Evolutionary conservation across 1,140 invertebrate species (phyloP), one percentile per base, ranked within the genome.

Genomic region (Scaptomyza pallida): DNA sequence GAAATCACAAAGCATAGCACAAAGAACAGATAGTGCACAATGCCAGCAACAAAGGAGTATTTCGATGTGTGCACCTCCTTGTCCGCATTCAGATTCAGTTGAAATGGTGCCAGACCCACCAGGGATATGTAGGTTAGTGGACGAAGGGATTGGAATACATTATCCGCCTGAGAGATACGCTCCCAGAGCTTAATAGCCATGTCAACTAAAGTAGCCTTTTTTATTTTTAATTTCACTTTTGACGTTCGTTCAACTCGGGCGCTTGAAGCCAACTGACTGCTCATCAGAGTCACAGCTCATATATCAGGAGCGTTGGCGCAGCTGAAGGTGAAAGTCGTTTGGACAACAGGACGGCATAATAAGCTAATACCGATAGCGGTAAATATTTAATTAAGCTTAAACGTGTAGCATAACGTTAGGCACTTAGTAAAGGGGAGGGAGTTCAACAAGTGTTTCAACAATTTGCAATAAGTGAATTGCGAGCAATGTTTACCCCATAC

Each of bases 321-420:
- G 52, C 56, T 45, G 40, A 44, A n/a, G 2, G n/a, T 40, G 13
- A 35, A 59, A 40, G 59, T 70, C 67, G 45, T 55, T 73, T 69
- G 63, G 61, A 67, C 72, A 40, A 10, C 57, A 13, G 59, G 56
- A 68, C 69, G 23, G 48, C 59, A 50, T 78, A 72, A 72, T 70
- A 82, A 72, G 75, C 64, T 75, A 88, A 82, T 82, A 88, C 47
- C 74, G 72, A 78, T 75, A 75, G 26, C 19, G 9, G 57, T 72
- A 88, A 88, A 88, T 88, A 88, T 88, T 88, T 88, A 88, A 88
- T 88, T 88, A 88, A 81, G 78, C 75, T 75, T 75, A 69, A 72
- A 71, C 55, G 77, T 41, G 44, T 72, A 51, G 15, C 16, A 40
- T 16, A 64, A 15, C 13, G 23, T 19, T n/a, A 30, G 33, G 48